Percentiles rank a stretch among this genome's conserved stretches.
Conservation (phyloP, 30 jellyfish, hydroid and myxozoan genomes). For the Cassiopea andromeda region DNA sequence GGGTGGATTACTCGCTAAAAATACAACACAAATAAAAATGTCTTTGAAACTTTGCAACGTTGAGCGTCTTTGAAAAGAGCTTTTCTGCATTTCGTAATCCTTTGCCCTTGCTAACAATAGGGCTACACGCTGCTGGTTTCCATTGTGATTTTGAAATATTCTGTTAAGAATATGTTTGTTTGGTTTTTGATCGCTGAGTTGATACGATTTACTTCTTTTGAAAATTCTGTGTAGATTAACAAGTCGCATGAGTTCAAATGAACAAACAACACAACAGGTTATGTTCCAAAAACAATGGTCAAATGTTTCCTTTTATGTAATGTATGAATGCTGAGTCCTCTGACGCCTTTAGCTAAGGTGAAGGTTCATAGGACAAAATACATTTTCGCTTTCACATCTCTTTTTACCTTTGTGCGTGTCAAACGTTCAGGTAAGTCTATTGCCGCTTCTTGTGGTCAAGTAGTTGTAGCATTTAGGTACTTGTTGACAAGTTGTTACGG, state of each 20-base stretch:
- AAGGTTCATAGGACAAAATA: conserved; percentile 73
- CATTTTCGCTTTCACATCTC: conserved; percentile 1
- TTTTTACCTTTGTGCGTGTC: neutral
- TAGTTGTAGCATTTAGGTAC: conserved; percentile 23
- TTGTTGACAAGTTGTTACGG: conserved; percentile 59
- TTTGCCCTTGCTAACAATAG: conserved; percentile 21
- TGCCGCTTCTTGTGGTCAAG: neutral
- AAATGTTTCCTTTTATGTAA: conserved; percentile 76
- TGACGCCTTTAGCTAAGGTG: conserved; percentile 60
- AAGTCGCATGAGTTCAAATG: conserved; percentile 69
- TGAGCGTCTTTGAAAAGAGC: conserved; percentile 11
- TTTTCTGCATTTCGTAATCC: conserved; percentile 18
- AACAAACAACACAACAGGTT: conserved; percentile 82
- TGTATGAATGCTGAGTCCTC: conserved; percentile 49
- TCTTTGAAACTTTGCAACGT: conserved; percentile 80
- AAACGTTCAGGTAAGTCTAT: neutral
- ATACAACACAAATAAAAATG: neutral
- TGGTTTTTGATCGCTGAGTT: conserved; percentile 58
- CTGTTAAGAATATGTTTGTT: conserved; percentile 43
- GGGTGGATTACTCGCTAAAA: neutral
- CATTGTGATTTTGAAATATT: conserved; percentile 55
- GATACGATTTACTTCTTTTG: conserved; percentile 70
- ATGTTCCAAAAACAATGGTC: conserved; percentile 42
- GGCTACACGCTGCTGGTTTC: conserved; percentile 84
- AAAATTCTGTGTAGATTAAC: conserved; percentile 65